Evolutionary conservation across 1,140 invertebrate genomes (phyloP).

Genomic region (Drosophila ambigua): DNA sequence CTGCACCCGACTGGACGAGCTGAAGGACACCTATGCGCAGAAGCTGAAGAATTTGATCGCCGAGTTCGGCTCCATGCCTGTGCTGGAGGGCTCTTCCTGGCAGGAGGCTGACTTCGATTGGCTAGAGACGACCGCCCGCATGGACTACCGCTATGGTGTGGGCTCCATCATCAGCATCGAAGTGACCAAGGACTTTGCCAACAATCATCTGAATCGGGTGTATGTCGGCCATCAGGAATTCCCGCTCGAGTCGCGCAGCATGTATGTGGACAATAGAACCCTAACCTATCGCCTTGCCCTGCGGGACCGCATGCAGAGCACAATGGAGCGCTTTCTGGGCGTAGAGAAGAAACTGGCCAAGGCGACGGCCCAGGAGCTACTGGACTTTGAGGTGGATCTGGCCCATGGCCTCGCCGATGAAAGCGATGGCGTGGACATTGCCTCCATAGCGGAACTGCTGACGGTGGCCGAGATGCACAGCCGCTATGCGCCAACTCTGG

Average conservation of each 20-base stretch:
- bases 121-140: slow-evolving; percentile 33
- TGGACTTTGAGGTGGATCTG: slow-evolving; percentile 68
- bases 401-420: slow-evolving; percentile 54
- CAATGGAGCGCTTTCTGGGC: slow-evolving; percentile 38
- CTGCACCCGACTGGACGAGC: slow-evolving; percentile 26
- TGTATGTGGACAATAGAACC: slow-evolving; percentile 59
- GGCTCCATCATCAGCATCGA: slow-evolving; percentile 42
- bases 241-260: slow-evolving; percentile 42
- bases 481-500: slow-evolving; percentile 38
- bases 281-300: slow-evolving; percentile 42
- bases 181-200: slow-evolving; percentile 52
- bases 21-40: slow-evolving; percentile 21
- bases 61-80: slow-evolving; percentile 60
- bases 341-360: slow-evolving; percentile 31
- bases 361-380: slow-evolving; percentile 48
- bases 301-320: slow-evolving; percentile 17
- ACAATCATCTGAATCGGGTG: slow-evolving; percentile 50
- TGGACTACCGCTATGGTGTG: slow-evolving; percentile 47
- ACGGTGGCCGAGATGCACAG: slow-evolving; percentile 51
- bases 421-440: slow-evolving; percentile 27
- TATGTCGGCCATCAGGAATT: slow-evolving; percentile 59
- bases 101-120: slow-evolving; percentile 51
- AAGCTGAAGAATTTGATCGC: slow-evolving; percentile 42
- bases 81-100: slow-evolving; percentile 49
- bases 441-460: slow-evolving; percentile 22